These are phyloP conservation scores for Trididemnum miniatum DNA, from an alignment of 23 tunicate genomes.

Conservation along the genomic window DNA sequence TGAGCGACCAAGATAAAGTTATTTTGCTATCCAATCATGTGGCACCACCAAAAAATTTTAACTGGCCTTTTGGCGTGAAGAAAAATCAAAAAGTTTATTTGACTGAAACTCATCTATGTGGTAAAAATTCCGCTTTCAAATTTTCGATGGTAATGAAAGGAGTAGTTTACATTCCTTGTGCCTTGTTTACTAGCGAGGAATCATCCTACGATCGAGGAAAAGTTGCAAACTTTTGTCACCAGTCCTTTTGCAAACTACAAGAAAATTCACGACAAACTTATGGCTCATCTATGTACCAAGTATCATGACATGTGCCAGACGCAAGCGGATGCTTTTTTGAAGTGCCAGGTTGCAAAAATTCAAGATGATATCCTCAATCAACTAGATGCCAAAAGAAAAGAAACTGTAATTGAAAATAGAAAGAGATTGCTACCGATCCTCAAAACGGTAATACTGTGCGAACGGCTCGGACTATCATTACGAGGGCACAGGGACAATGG, in stretches of 20 bases:
- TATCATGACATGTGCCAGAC: neutral
- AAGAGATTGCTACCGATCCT: neutral
- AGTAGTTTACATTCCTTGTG: neutral
- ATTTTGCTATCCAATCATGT: neutral
- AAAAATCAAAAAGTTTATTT: neutral
- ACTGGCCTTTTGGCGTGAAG: neutral
- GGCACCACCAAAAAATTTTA: neutral
- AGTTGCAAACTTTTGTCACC: neutral
- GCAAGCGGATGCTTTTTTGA: neutral
- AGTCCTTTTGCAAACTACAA: neutral
- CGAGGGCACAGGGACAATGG: neutral
- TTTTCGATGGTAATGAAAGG: neutral
- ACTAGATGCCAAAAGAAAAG: neutral
- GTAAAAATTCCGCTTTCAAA: neutral
- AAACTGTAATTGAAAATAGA: neutral
- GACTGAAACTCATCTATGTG: neutral
- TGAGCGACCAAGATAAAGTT: neutral
- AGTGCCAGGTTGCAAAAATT: neutral
- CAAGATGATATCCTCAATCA: neutral
- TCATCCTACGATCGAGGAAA: neutral
- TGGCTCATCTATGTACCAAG: neutral
- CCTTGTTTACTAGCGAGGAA: neutral
- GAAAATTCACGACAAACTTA: neutral
- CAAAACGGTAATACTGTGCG: neutral
- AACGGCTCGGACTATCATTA: neutral